Evolutionary conservation across 2,797 vertebrate genomes (phyloP), one percentile per base, ranked within the genome.

Genomic region (Oceanodroma leucorhoa): DNA sequence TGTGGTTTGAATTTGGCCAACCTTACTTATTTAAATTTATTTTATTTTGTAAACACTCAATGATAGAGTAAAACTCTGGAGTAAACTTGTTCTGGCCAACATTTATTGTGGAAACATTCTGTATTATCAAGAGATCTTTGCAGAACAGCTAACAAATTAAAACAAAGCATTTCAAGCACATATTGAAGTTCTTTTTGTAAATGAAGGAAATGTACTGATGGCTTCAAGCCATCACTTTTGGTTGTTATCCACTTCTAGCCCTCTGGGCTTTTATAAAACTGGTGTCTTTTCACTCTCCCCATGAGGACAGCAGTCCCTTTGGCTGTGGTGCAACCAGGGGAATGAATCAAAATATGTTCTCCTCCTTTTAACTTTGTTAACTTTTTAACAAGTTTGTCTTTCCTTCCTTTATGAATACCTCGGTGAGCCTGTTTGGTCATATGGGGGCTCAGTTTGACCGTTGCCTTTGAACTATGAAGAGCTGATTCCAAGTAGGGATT

Each of bases 1-100:
- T 98, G 98, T 97, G 98, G 98, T 98, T 98, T 98, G 97, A 95
- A 96, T 97, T 98, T 98, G 97, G 98, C 97, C 97, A 96, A 97
- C 96, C 83, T 96, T 88, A 57, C 92, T 95, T 97, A 92, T 96
- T 98, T 97, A 97, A 97, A 98, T 97, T 97, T 97, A 97, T 98
- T 98, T 98, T 98, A 97, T 97, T 98, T 98, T 97, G 97, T 94
- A 97, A 98, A 97, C 79, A 94, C 95, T 97, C 97, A 96, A 91
- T 97, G 97, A 97, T 97, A 96, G 92, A 94, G 96, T 97, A 97
- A 97, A 97, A 97, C 97, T 97, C 96, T 96, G 95, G 97, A 97
- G 97, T 96, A 97, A 96, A 97, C 96, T 97, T 94, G 95, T 95
- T 94, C 97, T 98, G 89, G 97, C 97, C 96, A 96, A 96, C 94